Evolutionary conservation across 2,113 vertebrate species (phyloP), one percentile per base, ranked within the genome.

Genomic region (Sorex araneus): DNA sequence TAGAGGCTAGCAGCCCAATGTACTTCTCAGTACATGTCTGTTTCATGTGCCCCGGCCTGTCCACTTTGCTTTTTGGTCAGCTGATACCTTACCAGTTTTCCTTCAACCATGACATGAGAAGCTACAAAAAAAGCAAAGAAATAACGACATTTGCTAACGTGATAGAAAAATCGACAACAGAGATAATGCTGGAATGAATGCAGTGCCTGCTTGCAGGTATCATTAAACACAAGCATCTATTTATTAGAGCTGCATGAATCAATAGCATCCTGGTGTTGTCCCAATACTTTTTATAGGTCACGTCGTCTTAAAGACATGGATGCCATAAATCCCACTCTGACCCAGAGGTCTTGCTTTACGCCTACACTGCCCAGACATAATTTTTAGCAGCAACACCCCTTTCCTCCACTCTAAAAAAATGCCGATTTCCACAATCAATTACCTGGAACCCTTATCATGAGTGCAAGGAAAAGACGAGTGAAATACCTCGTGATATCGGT

Each of bases 151-250:
- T n/a, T 32, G 8, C 15, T 25, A 45, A 18, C 8, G 27, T 50
- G 27, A 54, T 40, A 36, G 80, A 91, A 63, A 60, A n/a, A 13
- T 0, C 25, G 50, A 28, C 32, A 5, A 47, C n/a, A 10, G 57
- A 93, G 84, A 75, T n/a, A 54, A 77, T 34, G 73, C 54, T 54
- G 34, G 69, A 74, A 57, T 34, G 15, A 66, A 21, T 66, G 43
- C 0, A 0, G 47, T 74, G 70, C 54, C 66, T 50, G 32, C 45
- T 28, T 27, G 19, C 30, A n/a, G 13, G 21, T 25, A 81, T 92
- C 74, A 74, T 89, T 84, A 89, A 74, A 63, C 36, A 64, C 47
- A 36, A 82, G 28, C 34, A 76, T 57, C n/a, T 66, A 75, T 83
- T 77, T 67, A 63, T 87, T 73, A 86, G 15, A 81, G 50, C 9